Conservation (phyloP, 1,140 invertebrate genomes). For the Monomorium pharaonis region DNA sequence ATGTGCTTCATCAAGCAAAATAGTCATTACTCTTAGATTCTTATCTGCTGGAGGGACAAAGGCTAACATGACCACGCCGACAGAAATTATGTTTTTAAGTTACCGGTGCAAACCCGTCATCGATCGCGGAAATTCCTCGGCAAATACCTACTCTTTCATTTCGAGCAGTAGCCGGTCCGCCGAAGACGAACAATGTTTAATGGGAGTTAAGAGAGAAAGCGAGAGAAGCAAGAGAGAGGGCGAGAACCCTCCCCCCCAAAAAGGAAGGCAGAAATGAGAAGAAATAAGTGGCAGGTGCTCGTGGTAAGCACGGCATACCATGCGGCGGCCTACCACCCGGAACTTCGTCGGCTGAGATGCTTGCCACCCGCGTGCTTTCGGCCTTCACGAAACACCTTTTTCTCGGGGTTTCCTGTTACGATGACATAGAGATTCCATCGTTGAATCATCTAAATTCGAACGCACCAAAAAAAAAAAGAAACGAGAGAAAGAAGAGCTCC, state of each 20-base stretch:
- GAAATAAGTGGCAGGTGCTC: slow-evolving; percentile 47
- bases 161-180: background rate
- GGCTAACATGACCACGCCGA: background rate
- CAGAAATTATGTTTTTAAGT: background rate
- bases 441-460: background rate
- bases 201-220: slow-evolving; percentile 1
- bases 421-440: background rate
- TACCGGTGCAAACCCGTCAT: background rate
- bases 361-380: background rate
- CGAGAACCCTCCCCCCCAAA: too few relatives aligned
- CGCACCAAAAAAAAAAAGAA: background rate
- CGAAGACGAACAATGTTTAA: slow-evolving; percentile 42
- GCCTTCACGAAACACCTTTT: background rate
- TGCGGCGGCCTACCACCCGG: too few relatives aligned
- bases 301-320: slow-evolving; percentile 12
- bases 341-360: slow-evolving; percentile 1
- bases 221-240: background rate
- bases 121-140: slow-evolving; percentile 24
- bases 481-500: background rate
- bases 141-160: slow-evolving; percentile 59
- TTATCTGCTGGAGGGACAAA: background rate
- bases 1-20: background rate
- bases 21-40: background rate
- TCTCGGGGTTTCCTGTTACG: background rate
- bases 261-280: slow-evolving; percentile 11